Conservation (phyloP, 2,113 vertebrate species). For the Eurystomus gularis region DNA sequence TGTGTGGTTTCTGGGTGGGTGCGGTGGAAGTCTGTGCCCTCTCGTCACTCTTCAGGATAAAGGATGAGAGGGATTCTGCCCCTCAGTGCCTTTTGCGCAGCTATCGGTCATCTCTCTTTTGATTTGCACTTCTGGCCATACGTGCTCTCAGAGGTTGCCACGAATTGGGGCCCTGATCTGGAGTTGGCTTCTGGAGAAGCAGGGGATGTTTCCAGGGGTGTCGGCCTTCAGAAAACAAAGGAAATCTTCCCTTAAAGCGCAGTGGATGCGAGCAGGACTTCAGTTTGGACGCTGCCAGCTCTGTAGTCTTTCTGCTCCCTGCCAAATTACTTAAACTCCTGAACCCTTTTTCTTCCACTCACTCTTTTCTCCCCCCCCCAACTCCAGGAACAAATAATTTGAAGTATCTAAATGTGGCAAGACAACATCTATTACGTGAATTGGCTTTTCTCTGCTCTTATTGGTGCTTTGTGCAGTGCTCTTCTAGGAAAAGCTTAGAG, state of each 20-base stretch:
- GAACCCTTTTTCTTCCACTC: neutral
- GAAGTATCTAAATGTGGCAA: neutral
- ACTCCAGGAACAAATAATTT: neutral
- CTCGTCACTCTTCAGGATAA: neutral
- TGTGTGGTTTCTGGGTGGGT: neutral
- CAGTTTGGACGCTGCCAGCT: neutral
- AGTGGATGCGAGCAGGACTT: neutral
- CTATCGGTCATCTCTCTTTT: accelerated
- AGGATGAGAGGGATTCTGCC: neutral
- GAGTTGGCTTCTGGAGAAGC: neutral
- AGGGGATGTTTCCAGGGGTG: neutral
- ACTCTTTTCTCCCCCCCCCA: neutral
- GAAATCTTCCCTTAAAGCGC: neutral
- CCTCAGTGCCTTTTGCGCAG: neutral
- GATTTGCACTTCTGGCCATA: accelerated
- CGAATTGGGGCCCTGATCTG: neutral
- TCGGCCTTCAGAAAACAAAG: neutral
- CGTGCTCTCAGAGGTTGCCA: neutral
- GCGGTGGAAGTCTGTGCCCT: neutral
- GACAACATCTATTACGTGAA: accelerated
- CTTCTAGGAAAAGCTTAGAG: neutral
- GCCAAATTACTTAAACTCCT: neutral
- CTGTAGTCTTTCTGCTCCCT: neutral
- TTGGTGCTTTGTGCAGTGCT: neutral
- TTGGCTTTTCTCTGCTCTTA: accelerated